Evolutionary conservation across 2,888 invertebrate species (phyloP), one percentile per base, ranked within the genome.

Genomic region (Litoditis marina): DNA sequence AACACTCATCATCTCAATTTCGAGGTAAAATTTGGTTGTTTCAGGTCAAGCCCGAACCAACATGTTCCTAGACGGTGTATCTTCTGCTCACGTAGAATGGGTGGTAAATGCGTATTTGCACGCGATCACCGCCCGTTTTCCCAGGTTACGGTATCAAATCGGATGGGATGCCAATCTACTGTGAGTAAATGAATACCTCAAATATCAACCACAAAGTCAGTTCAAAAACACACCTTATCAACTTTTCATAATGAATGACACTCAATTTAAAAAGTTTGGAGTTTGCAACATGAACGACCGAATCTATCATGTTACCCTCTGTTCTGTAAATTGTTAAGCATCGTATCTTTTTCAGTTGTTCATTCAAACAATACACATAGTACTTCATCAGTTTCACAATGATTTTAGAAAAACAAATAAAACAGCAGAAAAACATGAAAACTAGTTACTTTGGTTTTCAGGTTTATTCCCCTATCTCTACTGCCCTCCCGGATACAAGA

Each of bases 31-130:
- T 53, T n/a, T 7, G 5, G 6, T 32, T 53, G 19, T 5, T 31
- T n/a, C 5, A 22, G 70, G 67, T 27, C 59, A 65, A 16, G 54
- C 63, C 52, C 53, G 55, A 0, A 56, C 52, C 3, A 55, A 59
- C 16, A 46, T 64, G 16, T 66, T 74, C 44, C 54, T 73, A 22
- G 60, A 69, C 25, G 25, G 52, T 8, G 58, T 76, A 25, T 60
- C 68, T 1, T 69, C 67, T 25, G 63, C 65, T 2, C 58, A 59
- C 11, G 58, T 71, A 1, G 59, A 70, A 25, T 36, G 57, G 19
- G 77, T 79, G 0, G 66, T 78, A 42, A 76, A 80, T 52, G 71
- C 75, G 2, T 80, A 80, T 53, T 80, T 73, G 53, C 78, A 80
- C 46, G 80, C 79, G 0, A 62, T 78, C 13, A 80, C 80, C 4